Evolutionary conservation across 2,113 vertebrate genomes (phyloP).

Genomic region (Herpailurus yagouaroundi): DNA sequence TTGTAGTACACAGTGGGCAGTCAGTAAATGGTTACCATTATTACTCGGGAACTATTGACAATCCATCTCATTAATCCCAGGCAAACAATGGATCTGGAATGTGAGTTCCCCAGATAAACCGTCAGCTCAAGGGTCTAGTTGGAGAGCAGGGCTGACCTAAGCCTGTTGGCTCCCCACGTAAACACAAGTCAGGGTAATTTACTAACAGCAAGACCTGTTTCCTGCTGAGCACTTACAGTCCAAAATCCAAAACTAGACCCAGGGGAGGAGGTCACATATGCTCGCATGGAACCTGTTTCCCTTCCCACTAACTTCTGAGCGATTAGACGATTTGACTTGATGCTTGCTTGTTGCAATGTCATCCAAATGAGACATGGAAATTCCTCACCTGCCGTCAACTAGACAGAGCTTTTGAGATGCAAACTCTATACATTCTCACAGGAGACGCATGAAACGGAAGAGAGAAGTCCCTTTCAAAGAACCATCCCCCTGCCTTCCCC

Average conservation of each 20-base stretch:
- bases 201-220: slow-evolving; percentile 58
- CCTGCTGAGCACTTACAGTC: background rate
- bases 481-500: background rate
- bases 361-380: slow-evolving; percentile 37
- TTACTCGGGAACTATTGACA: background rate
- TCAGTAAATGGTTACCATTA: background rate
- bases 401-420: slow-evolving; percentile 62
- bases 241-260: background rate
- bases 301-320: background rate
- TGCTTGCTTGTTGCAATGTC: background rate
- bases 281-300: background rate
- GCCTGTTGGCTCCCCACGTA: slow-evolving; percentile 25
- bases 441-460: background rate
- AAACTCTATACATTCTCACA: slow-evolving; percentile 38
- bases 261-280: background rate
- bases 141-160: background rate
- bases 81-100: background rate
- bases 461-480: slow-evolving; percentile 68
- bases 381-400: slow-evolving; percentile 15
- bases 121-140: background rate
- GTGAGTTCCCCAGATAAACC: background rate
- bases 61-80: background rate
- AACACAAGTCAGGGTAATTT: slow-evolving; percentile 57
- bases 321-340: background rate
- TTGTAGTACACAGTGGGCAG: background rate